A percentile compares a stretch with the other conserved stretches of the same genome.
Evolutionary conservation across 2,113 vertebrate species (phyloP).

Genomic region (Crypturellus undulatus): DNA sequence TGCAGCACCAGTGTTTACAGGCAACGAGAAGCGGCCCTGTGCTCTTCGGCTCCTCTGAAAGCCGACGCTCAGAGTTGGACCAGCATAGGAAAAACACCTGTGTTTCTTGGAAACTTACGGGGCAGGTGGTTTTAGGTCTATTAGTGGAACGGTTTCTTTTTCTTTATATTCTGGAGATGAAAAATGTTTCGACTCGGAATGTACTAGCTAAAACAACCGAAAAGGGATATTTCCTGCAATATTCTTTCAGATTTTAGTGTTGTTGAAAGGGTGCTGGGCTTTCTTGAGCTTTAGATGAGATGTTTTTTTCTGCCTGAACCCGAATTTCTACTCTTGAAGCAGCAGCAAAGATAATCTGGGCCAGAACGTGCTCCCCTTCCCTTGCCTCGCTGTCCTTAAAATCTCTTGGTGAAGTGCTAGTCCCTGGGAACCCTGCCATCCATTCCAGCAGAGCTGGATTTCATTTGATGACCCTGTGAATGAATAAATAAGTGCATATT

Average conservation of each 20-base stretch:
- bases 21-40: neutral
- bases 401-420: constrained; percentile 35
- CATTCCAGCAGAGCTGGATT: constrained; percentile 53
- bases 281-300: neutral
- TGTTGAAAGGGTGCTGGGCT: neutral
- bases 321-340: neutral
- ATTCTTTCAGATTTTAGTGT: neutral
- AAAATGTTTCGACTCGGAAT: neutral
- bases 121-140: neutral
- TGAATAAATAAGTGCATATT: constrained; percentile 39
- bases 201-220: rapidly evolving
- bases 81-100: neutral
- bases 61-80: rapidly evolving
- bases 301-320: neutral
- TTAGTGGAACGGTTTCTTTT: neutral
- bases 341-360: neutral
- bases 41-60: neutral
- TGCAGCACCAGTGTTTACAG: neutral
- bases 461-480: constrained; percentile 26
- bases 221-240: neutral
- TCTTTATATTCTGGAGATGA: neutral
- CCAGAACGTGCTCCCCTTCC: neutral
- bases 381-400: constrained; percentile 59
- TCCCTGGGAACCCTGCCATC: constrained; percentile 55
- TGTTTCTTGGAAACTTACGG: neutral